Base-by-base conservation (phyloP, 2,888 invertebrate genomes). In the Xanthorhoe spadicearia region DNA sequence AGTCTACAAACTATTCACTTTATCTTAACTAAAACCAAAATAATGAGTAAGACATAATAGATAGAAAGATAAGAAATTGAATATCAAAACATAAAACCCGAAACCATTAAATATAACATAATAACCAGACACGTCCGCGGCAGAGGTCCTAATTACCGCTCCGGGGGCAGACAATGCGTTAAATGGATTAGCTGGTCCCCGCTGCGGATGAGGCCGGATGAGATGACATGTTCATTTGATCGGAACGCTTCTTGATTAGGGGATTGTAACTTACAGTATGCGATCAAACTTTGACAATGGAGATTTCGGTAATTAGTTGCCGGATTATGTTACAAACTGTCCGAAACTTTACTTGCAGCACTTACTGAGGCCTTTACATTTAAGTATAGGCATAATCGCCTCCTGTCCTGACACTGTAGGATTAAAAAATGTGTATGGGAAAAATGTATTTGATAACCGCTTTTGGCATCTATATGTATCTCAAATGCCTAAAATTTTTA, bases 141-240 rank as follows among this genome's bases (percentile, higher is more conserved):
- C 69, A 64, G 74, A 68, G 60, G 55, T 48, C 60, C 64, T 68
- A 64, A 68, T 68, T 64, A 68, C 64, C 64, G 49, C 35, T 64
- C 69, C 65, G 51, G 59, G 28, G 52, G 51, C 71, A 61, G 72
- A 75, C 72, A 72, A 73, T 73, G 70, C 68, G 64, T 67, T 69
- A 64, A 73, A 70, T 69, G 73, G 69, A 73, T 71, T 73, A 75
- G 71, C 70, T 65, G 62, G 61, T 54, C 15, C 13, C 18, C 54
- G 59, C 46, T 51, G 55, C 49, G 62, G 55, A 35, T 49, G 53
- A 51, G 48, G 15, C 48, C 48, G 61, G 71, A 65, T 63, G 66
- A 70, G 70, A 70, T 70, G 67, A 74, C 68, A 63, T 72, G 73
- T 70, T 74, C 73, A 74, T 72, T 74, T 72, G 66, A 72, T 66